Evolutionary conservation across 1,140 invertebrate species (phyloP).

Genomic region (Drosophila nigrodunni): DNA sequence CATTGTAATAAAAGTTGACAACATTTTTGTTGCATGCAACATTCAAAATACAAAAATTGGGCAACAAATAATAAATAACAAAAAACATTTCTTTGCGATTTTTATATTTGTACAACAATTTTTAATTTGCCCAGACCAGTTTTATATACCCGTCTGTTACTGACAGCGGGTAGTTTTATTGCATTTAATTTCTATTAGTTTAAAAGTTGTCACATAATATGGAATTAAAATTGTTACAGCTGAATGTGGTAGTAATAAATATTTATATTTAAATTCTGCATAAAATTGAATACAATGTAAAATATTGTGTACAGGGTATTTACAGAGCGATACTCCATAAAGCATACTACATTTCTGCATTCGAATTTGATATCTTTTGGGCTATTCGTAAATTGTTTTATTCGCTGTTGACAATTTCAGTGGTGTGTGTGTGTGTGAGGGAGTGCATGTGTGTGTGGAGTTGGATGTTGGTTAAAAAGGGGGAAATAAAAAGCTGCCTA

Average conservation of each 20-base stretch:
- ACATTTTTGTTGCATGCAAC: constrained; percentile 77
- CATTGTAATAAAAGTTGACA: constrained; percentile 79
- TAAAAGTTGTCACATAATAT: too few relatives aligned
- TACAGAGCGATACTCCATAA: too few relatives aligned
- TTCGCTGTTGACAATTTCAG: constrained; percentile 28
- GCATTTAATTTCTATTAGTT: too few relatives aligned
- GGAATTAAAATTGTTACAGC: too few relatives aligned
- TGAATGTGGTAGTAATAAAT: too few relatives aligned
- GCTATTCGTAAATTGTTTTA: constrained; percentile 57
- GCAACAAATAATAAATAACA: constrained; percentile 24
- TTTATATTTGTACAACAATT: constrained; percentile 80
- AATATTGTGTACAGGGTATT: too few relatives aligned
- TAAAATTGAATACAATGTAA: too few relatives aligned
- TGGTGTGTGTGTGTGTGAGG: neutral
- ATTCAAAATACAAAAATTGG: constrained; percentile 24
- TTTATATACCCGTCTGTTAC: neutral
- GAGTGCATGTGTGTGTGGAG: neutral
- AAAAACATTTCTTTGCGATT: constrained; percentile 56
- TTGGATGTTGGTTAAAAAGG: neutral
- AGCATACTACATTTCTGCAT: neutral
- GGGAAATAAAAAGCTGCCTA: constrained; percentile 9
- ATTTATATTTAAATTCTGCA: too few relatives aligned
- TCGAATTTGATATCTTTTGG: constrained; percentile 20
- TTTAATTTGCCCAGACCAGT: constrained; percentile 70
- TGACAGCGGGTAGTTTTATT: neutral